Base-by-base conservation (phyloP, 23 tunicate genomes). In the Phallusia fumigata region DNA sequence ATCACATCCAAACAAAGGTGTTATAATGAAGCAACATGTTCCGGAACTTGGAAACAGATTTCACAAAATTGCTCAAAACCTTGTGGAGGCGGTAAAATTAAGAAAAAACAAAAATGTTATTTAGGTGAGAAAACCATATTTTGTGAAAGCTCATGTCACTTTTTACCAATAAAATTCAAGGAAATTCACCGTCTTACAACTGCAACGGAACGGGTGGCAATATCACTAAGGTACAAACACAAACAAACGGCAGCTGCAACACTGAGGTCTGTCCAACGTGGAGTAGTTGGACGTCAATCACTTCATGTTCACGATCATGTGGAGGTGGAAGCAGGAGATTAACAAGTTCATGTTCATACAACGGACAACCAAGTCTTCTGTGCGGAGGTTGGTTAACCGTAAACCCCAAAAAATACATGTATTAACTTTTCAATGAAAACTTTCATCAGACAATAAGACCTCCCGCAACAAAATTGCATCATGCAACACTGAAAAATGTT, bases 251-350 rank as follows among this genome's bases (percentile, higher is more conserved):
- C 12, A 1, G 2, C 28, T 81, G 84, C 52, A 81, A 81, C 77
- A 81, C 84, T 10, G 40, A 36, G 31, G 58, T 31, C 28, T 81
- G 84, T 35, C 84, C 84, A 19, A 26, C 81, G 6, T 77, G 81
- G 81, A 35, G 52, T 35, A 28, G 33, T 77, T 77, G 81, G 81
- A 36, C 33, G 26, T 2, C 24, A 77, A 36, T 30, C 28, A 35
- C 81, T 22, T 28, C 81, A 35, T 77, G 81, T 36, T 35, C 81
- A 10, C 18, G 6, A 35, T 34, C 81, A 35, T 77, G 81, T 77
- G 18, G 52, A 2, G 30, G 28, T 6, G 52, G 49, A 77, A 19
- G 30, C 26, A 35, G 45, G 1, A 35, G 0, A 3, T 30, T 35
- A 35, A 58, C 5, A 21, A 58, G 52, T 35, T 35, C 81, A 19